A percentile compares a stretch with the other conserved stretches of the same genome.
phyloP scores from a whole-genome alignment of 2,113 vertebrate genomes.

The Erythrocercus mccallii region DNA sequence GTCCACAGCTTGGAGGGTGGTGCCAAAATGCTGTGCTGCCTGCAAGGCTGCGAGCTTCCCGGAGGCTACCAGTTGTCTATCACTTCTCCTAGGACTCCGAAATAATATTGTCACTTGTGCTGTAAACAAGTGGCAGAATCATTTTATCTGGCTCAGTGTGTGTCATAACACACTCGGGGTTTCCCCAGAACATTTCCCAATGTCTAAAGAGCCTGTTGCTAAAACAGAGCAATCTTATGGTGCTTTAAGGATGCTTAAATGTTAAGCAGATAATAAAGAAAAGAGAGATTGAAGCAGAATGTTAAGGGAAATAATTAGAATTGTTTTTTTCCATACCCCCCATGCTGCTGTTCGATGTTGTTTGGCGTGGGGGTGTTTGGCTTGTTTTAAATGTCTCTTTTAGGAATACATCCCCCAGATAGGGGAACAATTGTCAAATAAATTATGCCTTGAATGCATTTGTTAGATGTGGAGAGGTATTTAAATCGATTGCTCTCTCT shows the following conservation, averaged over 20 bases:
- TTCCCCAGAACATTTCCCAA: neutral
- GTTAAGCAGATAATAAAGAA: neutral
- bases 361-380: neutral
- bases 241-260: neutral
- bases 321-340: accelerated
- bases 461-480: neutral
- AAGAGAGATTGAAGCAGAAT: neutral
- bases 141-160: neutral
- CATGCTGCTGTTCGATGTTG: neutral
- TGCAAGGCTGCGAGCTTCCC: neutral
- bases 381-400: neutral
- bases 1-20: neutral
- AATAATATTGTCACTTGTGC: conserved; percentile 19
- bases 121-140: conserved; percentile 31
- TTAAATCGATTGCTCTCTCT: neutral
- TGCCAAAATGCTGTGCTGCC: neutral
- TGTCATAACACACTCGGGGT: neutral
- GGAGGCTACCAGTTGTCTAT: conserved; percentile 3
- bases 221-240: neutral
- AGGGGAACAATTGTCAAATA: neutral
- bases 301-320: neutral
- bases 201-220: neutral
- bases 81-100: neutral
- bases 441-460: neutral
- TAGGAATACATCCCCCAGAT: neutral